A percentile compares a stretch with the other conserved stretches of the same genome.
Evolutionary conservation across 2,113 vertebrate species (phyloP).

Genomic region (Syngnathus scovelli): DNA sequence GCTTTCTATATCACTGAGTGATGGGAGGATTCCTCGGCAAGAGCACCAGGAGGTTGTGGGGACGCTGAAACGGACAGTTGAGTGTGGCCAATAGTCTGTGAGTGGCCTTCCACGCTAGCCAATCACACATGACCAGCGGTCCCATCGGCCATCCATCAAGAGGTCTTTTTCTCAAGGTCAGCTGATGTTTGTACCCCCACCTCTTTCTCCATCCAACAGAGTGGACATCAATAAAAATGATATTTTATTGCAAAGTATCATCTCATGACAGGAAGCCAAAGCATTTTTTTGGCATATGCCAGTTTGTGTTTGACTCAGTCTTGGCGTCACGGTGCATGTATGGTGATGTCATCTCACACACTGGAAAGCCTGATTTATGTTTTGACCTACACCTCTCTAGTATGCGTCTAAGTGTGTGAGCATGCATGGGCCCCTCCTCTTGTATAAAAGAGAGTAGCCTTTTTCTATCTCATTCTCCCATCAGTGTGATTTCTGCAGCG

Average conservation of each 20-base stretch:
- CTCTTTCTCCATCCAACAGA: slow-evolving; percentile 18
- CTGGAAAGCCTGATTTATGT: not conserved
- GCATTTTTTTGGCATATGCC: slow-evolving; percentile 37
- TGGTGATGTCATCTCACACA: slow-evolving; percentile 1
- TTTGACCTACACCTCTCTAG: not conserved
- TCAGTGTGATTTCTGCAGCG: slow-evolving; percentile 73
- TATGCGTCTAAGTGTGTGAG: not conserved
- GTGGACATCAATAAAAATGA: slow-evolving; percentile 54
- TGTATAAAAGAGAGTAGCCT: slow-evolving; percentile 56
- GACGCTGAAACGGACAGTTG: slow-evolving; percentile 40
- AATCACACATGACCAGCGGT: slow-evolving; percentile 60
- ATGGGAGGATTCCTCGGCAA: slow-evolving; percentile 52
- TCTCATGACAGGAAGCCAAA: slow-evolving; percentile 25
- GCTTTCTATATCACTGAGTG: slow-evolving; percentile 53
- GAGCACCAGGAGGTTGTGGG: slow-evolving; percentile 19
- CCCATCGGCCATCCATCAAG: slow-evolving; percentile 59
- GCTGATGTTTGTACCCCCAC: slow-evolving; percentile 46
- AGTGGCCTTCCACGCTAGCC: slow-evolving; percentile 41
- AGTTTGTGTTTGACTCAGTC: slow-evolving; percentile 6
- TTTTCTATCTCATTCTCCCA: slow-evolving; percentile 62
- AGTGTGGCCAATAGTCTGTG: slow-evolving; percentile 54
- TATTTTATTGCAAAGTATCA: not conserved
- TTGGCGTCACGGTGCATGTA: slow-evolving; percentile 4
- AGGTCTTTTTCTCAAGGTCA: slow-evolving; percentile 73
- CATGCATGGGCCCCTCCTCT: slow-evolving; percentile 24